Base-by-base conservation (phyloP, 2,888 invertebrate genomes). In the Molorchus minor region DNA sequence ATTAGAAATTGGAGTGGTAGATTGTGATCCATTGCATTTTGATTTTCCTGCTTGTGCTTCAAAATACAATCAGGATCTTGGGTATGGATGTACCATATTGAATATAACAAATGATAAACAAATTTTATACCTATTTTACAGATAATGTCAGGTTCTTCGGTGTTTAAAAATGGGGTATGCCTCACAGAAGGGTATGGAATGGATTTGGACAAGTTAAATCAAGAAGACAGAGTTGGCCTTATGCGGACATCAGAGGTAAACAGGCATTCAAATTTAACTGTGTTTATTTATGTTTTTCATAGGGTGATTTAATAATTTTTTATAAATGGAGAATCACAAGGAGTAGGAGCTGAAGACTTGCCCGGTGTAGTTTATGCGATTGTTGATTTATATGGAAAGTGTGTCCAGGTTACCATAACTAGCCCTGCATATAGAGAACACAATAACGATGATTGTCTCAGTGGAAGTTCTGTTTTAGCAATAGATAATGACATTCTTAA, bases 291-390 rank as follows among this genome's bases (percentile, higher is more conserved):
- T 51, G 20, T 38, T 70, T 67, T 41, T n/a, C n/a, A n/a, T 58
- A 92, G 87, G 91, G 90, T 5, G 93, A 94, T 72, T 82, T 97
- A 58, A 86, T 94, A 74, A n/a, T 95, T 96, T 80, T 95, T 89
- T 77, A 86, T 96, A 13, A 96, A 96, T 79, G 94, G 94, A 1
- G 86, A 90, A 69, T 91, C 94, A 16, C 93, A 95, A 78, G 96
- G 96, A 0, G 85, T 93, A 30, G 96, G 95, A 1, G 93, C 92
- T 0, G 85, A 84, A 68, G 89, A 62, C 36, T 82, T 96, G 67
- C 96, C 96, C 0, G 75, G 84, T 15, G 84, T 86, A 56, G 85
- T 93, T 5, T 92, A 86, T 82, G 93, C 89, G 20, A 86, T 94
- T 33, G 86, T 94, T 16, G 92, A 93, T 79, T 82, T 94, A 72